Percentiles rank a stretch among this genome's conserved stretches.
These are phyloP conservation scores for Microctonus aethiopoides DNA, from an alignment of 2,888 invertebrate species.

Conservation along the genomic window DNA sequence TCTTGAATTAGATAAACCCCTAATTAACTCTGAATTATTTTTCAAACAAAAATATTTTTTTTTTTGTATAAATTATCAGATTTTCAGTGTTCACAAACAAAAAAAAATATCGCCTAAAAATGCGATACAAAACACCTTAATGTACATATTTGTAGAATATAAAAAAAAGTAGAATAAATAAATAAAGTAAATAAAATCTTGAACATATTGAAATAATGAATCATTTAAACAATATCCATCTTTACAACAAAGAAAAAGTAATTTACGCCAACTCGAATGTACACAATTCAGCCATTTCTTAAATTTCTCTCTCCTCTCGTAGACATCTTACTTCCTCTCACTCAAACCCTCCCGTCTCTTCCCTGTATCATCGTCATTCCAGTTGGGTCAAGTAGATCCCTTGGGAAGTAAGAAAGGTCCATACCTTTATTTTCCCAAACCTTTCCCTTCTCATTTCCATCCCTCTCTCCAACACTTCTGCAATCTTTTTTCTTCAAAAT, in stretches of 20 bases:
- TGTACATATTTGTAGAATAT: too few relatives aligned
- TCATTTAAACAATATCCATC: not conserved
- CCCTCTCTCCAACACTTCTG: too few relatives aligned
- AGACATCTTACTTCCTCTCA: not conserved
- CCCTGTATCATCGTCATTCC: constrained; percentile 22
- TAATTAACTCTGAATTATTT: too few relatives aligned
- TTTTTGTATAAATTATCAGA: too few relatives aligned
- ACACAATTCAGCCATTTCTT: not conserved
- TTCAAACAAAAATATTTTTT: too few relatives aligned
- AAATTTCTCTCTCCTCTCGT: not conserved
- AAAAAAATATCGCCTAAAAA: too few relatives aligned
- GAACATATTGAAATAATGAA: not conserved
- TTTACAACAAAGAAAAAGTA: not conserved
- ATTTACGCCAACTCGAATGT: not conserved
- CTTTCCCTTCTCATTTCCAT: not conserved
- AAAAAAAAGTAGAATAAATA: not conserved
- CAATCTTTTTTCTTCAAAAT: constrained; percentile 17
- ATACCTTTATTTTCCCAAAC: constrained; percentile 1
- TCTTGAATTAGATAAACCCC: too few relatives aligned
- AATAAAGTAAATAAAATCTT: not conserved
- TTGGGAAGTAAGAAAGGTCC: constrained; percentile 8
- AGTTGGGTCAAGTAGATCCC: constrained; percentile 33
- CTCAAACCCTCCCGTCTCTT: not conserved
- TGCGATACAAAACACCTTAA: too few relatives aligned
- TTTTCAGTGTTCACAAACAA: too few relatives aligned